Conservation (phyloP, 2,797 vertebrate species). For the Ispidina picta region DNA sequence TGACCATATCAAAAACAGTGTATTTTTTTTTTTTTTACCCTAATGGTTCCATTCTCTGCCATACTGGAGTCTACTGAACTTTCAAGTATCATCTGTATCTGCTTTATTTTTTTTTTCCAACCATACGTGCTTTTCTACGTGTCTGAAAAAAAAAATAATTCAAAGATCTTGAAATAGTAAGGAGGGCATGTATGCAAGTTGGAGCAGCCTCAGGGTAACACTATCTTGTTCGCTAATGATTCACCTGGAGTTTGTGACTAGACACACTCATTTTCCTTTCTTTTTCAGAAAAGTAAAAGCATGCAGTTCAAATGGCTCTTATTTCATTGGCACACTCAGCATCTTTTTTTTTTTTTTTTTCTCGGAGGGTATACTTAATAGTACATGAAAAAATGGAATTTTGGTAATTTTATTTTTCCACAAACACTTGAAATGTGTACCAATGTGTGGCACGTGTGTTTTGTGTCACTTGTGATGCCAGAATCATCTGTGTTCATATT, state of each 20-base stretch:
- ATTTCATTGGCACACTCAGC: neutral
- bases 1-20: neutral
- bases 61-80: neutral
- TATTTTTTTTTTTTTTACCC: neutral
- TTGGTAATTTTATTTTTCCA: neutral
- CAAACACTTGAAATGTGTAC: rapidly evolving
- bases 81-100: constrained; percentile 59
- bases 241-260: constrained; percentile 43
- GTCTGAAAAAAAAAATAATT: constrained; percentile 61
- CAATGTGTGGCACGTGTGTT: rapidly evolving
- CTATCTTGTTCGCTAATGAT: constrained; percentile 44
- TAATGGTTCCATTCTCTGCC: neutral
- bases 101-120: constrained; percentile 71
- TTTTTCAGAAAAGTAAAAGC: neutral
- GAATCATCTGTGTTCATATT: neutral
- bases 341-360: neutral
- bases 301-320: neutral
- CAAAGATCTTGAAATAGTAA: constrained; percentile 49
- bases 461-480: neutral
- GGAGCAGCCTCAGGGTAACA: constrained; percentile 29
- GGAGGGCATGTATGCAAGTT: constrained; percentile 43
- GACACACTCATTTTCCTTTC: constrained; percentile 26
- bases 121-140: constrained; percentile 40
- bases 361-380: neutral
- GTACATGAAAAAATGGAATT: neutral